A percentile compares a stretch with the other conserved stretches of the same genome.
Conservation (phyloP, 1,140 invertebrate species). For the Protaetia brevitarsis region DNA sequence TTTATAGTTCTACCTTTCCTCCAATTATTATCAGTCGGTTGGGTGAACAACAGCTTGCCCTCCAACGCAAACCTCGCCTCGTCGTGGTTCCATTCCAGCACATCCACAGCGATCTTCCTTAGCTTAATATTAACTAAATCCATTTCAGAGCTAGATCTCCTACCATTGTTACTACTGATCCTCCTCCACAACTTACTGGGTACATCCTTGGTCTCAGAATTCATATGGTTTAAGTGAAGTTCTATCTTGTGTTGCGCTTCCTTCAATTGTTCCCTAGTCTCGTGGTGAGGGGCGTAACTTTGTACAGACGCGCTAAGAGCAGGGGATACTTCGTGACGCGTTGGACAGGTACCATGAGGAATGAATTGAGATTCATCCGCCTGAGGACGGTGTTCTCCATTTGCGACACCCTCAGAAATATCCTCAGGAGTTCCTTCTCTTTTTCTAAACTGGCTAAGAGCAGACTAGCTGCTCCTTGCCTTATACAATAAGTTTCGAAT, state of each 20-base stretch:
- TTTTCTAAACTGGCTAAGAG: constrained; percentile 89
- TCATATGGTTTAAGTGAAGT: constrained; percentile 90
- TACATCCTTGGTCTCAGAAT: constrained; percentile 87
- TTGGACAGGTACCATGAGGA: constrained; percentile 92
- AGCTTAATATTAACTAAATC: constrained; percentile 85
- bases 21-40: constrained; percentile 87
- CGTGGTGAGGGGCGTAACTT: constrained; percentile 84
- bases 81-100: constrained; percentile 90
- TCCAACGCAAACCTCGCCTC: constrained; percentile 84
- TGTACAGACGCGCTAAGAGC: constrained; percentile 81
- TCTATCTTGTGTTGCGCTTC: constrained; percentile 91
- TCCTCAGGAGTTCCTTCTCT: constrained; percentile 90
- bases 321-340: constrained; percentile 91
- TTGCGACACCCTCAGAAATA: constrained; percentile 92
- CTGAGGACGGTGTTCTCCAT: constrained; percentile 92
- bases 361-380: constrained; percentile 95
- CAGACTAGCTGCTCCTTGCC: constrained; percentile 85
- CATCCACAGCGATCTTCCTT: constrained; percentile 87
- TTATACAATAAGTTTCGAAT: constrained; percentile 91
- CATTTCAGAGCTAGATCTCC: constrained; percentile 69
- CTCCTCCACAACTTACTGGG: constrained; percentile 86
- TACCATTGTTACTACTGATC: constrained; percentile 75
- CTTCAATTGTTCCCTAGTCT: constrained; percentile 70
- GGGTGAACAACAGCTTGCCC: constrained; percentile 79
- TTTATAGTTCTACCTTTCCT: constrained; percentile 82